A percentile compares a stretch with the other conserved stretches of the same genome.
Conservation (phyloP, 2,113 vertebrate genomes). For the Ahaetulla prasina region DNA sequence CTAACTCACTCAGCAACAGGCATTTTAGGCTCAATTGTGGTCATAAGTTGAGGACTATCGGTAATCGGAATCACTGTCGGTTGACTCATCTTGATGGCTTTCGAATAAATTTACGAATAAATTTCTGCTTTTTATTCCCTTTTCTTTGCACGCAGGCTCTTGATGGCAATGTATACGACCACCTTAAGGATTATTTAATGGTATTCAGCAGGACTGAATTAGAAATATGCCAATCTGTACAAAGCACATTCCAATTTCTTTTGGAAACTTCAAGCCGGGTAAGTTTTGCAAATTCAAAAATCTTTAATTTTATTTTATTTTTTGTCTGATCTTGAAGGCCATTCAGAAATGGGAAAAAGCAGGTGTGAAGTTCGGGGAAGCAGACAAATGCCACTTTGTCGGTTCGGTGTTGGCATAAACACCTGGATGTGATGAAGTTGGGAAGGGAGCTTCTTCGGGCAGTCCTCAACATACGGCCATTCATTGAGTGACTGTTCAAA, state of each 20-base stretch:
- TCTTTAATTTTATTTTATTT: background rate
- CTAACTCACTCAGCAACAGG: too few species aligned
- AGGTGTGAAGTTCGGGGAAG: too few species aligned
- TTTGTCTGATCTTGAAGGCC: background rate
- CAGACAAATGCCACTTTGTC: background rate
- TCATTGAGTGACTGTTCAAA: background rate
- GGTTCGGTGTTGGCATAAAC: background rate
- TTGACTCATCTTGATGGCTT: accelerated
- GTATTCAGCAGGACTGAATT: conserved; percentile 93
- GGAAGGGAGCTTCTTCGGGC: background rate
- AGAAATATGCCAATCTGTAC: conserved; percentile 89
- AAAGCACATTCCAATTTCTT: conserved; percentile 95
- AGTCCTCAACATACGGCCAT: background rate
- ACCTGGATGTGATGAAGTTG: background rate
- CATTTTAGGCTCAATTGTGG: background rate
- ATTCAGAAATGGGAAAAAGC: background rate
- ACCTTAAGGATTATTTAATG: conserved; percentile 91
- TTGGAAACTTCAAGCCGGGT: conserved; percentile 94
- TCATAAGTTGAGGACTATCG: background rate
- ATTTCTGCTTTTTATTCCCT: conserved; percentile 7
- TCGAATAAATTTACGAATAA: background rate
- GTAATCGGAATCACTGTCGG: accelerated
- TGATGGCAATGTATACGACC: conserved; percentile 89
- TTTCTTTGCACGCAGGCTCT: conserved; percentile 73
- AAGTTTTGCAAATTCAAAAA: conserved; percentile 52